phyloP scores from a whole-genome alignment of 2,113 vertebrate species.

The Xyliphius kryptos region DNA sequence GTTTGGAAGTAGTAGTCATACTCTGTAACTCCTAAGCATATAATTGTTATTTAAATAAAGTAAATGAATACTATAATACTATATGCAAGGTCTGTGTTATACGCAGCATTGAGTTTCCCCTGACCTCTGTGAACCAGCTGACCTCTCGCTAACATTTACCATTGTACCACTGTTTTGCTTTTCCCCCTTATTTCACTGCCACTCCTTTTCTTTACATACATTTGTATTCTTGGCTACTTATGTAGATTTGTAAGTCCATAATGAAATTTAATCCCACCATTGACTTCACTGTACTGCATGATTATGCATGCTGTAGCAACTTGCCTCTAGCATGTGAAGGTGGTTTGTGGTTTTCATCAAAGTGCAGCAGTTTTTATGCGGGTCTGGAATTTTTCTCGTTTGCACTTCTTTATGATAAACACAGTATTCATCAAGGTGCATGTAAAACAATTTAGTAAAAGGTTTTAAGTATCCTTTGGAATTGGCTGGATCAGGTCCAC shows the following conservation, averaged over 20 bases:
- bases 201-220: neutral
- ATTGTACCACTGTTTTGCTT: neutral
- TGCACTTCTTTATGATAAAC: neutral
- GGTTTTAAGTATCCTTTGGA: neutral
- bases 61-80: neutral
- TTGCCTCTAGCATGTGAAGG: conserved; percentile 5
- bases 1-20: neutral
- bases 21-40: neutral
- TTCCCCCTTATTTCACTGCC: neutral
- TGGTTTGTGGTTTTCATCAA: conserved; percentile 25
- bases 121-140: neutral
- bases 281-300: neutral
- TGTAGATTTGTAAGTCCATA: neutral
- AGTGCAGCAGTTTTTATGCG: conserved; percentile 9
- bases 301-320: conserved; percentile 5
- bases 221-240: neutral
- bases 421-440: neutral
- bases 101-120: neutral
- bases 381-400: neutral
- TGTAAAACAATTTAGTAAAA: neutral
- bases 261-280: neutral
- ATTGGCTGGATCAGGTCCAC: neutral
- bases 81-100: neutral
- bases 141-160: conserved; percentile 23
- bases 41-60: neutral